Conservation (phyloP, 1,140 invertebrate species). For the Drosophila kurseongensis region DNA sequence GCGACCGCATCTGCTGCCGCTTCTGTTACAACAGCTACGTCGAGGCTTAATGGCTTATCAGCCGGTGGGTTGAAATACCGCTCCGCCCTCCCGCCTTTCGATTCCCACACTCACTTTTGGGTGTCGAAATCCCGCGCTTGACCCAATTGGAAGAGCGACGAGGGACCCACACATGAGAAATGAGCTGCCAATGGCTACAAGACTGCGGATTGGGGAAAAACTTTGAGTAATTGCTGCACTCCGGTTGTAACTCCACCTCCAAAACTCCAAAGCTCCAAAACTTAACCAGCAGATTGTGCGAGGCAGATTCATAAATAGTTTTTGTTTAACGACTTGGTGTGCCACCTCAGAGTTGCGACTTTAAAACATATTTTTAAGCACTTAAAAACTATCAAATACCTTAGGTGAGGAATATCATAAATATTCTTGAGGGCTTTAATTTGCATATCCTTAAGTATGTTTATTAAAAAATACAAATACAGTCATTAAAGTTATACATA, state of each 20-base stretch:
- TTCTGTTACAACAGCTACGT: conserved; percentile 40
- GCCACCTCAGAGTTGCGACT: conserved; percentile 9
- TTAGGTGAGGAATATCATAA: not conserved
- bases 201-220: conserved; percentile 16
- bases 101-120: conserved; percentile 11
- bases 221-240: conserved; percentile 73
- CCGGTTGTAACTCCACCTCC: conserved; percentile 11
- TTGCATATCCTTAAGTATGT: too few species aligned
- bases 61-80: conserved; percentile 5
- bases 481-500: too few species aligned
- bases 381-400: not conserved
- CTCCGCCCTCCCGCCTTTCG: not conserved
- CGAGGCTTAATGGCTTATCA: conserved; percentile 59
- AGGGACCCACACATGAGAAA: conserved; percentile 55
- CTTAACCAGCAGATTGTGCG: not conserved
- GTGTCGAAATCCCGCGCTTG: conserved; percentile 51
- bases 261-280: not conserved
- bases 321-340: conserved; percentile 17
- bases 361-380: not conserved
- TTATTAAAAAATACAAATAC: too few species aligned
- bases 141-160: conserved; percentile 43
- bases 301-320: conserved; percentile 24
- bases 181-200: conserved; percentile 50
- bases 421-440: too few species aligned
- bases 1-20: conserved; percentile 33